Evolutionary conservation across 2,797 vertebrate genomes (phyloP), one percentile per base, ranked within the genome.

Genomic region (Lutra lutra): DNA sequence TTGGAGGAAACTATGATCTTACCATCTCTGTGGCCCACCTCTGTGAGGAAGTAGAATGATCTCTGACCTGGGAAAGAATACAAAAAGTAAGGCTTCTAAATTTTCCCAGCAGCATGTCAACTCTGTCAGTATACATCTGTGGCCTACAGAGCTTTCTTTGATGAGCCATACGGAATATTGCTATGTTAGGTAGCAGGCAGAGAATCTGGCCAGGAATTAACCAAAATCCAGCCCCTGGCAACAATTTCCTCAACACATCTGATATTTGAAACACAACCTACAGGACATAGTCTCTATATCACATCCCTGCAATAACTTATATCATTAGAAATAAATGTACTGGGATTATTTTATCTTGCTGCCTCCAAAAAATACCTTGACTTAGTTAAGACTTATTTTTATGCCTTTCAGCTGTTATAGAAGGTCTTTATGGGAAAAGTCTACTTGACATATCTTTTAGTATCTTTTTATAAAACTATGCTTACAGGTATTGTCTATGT

Each of bases 341-440:
- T 72, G 66, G 40, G n/a, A 54, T 93, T 46, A n/a, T 66, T 29
- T 60, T 79, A 66, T 66, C 87, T 93, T 82, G 75, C 60, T 17
- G 29, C 29, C 14, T 73, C 38, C 77, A 72, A 85, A 96, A 96
- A 62, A 21, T 56, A 38, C 40, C 40, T 93, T 75, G 54, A 46
- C 56, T 89, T 54, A 78, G 32, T 82, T 32, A 86, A 91, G 21
- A 96, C 83, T 66, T 68, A 85, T 68, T 94, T 85, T 85, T 72
- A 56, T 84, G 56, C 35, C 48, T 94, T 83, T 89, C 40, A 83
- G 38, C 14, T 89, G 94, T 93, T 77, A 60, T 54, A 66, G 62
- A 73, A 73, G 43, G 6, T 73, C n/a, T 95, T 96, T 62, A 84
- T 32, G 20, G 83, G n/a, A 83, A 96, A 97, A 91, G 46, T 56